Evolutionary conservation across 2,797 vertebrate species (phyloP), one percentile per base, ranked within the genome.

Genomic region (Myoxocephalus aenaeus): DNA sequence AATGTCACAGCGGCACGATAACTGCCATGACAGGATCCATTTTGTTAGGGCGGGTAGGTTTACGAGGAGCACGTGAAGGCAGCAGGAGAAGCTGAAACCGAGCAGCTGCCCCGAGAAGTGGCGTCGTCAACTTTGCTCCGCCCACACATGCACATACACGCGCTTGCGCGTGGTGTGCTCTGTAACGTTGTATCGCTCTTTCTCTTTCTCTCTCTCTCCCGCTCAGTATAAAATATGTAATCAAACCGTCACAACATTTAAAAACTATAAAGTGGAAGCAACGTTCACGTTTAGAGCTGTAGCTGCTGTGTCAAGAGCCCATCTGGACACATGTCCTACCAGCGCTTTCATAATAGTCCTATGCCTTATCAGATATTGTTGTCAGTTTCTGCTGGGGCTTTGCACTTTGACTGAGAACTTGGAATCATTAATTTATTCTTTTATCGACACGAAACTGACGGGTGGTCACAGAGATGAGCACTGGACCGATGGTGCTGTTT

Each of bases 51-150:
- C 2, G 0, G 0, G 0, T 0, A 62, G 9, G 3, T 81, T 80
- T 82, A 81, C 89, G 73, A 90, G 74, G 64, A 13, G 79, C n/a
- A 73, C 73, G 0, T 89, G 86, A 92, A 92, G 32, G 91, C 80
- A 80, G 20, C 91, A 84, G 61, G 59, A 89, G 73, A 81, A 90
- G 79, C 89, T 91, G 89, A 90, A 90, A 86, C 88, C 86, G 80
- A 92, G 89, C 91, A 91, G 91, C 92, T 92, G 91, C 91, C 85
- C 79, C 6, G 77, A 87, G 74, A 78, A 75, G 80, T 74, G 80
- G 73, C 85, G 44, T 81, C 79, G 77, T 44, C 75, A 46, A 59
- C 34, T 79, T 74, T 32, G 82, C 88, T 44, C 91, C 87, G 82
- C 91, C 88, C 90, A 81, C 77, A 40, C 57, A 56, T 32, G 12